phyloP scores from a whole-genome alignment of 1,140 invertebrate genomes.

The Euura lappo region DNA sequence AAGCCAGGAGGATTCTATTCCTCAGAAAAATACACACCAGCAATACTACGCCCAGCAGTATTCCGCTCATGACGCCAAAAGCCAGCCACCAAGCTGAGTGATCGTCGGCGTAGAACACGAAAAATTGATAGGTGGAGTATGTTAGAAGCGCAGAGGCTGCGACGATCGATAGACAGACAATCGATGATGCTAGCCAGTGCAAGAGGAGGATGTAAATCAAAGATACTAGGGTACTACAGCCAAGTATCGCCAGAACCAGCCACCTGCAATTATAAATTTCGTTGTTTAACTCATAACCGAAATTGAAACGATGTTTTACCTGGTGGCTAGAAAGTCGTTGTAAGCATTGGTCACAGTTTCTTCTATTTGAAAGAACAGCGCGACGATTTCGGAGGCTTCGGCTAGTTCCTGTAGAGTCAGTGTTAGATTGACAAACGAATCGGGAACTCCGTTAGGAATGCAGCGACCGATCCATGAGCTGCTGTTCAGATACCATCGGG shows the following conservation, averaged over 20 bases:
- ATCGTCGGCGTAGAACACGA: conserved; percentile 19
- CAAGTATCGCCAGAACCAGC: conserved; percentile 71
- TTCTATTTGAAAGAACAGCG: conserved; percentile 40
- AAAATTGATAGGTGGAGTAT: conserved; percentile 64
- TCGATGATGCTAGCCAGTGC: conserved; percentile 83
- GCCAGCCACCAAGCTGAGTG: conserved; percentile 70
- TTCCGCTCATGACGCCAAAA: conserved; percentile 69
- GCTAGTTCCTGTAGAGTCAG: conserved; percentile 30
- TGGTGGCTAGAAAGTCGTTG: conserved; percentile 31
- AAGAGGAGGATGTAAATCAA: conserved; percentile 89
- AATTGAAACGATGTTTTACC: conserved; percentile 19
- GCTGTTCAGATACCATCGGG: conserved; percentile 77
- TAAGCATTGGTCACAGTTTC: conserved; percentile 27
- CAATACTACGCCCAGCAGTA: conserved; percentile 72
- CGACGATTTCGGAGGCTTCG: conserved; percentile 35
- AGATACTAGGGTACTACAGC: conserved; percentile 71
- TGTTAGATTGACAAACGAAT: conserved; percentile 27
- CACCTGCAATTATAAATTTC: conserved; percentile 43
- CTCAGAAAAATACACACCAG: conserved; percentile 84
- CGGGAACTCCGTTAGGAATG: conserved; percentile 33
- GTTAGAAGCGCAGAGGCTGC: conserved; percentile 72
- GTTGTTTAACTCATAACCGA: no score
- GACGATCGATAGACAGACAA: conserved; percentile 87
- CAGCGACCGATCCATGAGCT: conserved; percentile 39
- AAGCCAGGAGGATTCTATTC: conserved; percentile 85